Evolutionary conservation across 1,140 invertebrate genomes (phyloP), one percentile per base, ranked within the genome.

Genomic region (Conus ventricosus): DNA sequence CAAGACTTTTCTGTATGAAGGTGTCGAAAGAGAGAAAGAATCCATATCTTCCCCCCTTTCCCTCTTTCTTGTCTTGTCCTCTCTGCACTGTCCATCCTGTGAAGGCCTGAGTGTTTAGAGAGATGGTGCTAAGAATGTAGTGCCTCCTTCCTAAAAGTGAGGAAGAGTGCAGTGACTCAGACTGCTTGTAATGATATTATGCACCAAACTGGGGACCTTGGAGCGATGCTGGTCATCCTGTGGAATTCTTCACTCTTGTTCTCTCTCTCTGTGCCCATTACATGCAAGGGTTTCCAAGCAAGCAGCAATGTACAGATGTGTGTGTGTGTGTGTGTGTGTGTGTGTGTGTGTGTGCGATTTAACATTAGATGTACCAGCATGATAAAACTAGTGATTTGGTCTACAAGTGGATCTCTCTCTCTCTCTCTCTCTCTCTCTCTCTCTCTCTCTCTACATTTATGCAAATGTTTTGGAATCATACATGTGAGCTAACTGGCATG

Each of bases 261-360:
- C 39, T 39, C 39, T 39, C 39, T 39, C 39, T 39, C 39, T 39
- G 39, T 39, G 39, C 39, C 15, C 63, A n/a, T 17, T 71, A 17
- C n/a, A 17, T n/a, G n/a, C 15, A n/a, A 71, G 63, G n/a, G 15
- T n/a, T 15, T 71, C 15, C 63, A 71, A 71, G 15, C 63, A n/a
- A 17, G 15, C 4, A 71, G 15, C 63, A 71, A n/a, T 71, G 63
- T 17, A 71, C 15, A 15, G n/a, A 17, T 1, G 63, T 15, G 1
- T 71, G 63, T 71, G 63, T 71, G 63, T 71, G 63, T 71, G 63
- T 71, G 63, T 71, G 63, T 71, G 63, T 71, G 63, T 71, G 63
- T 71, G 63, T 71, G 63, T 71, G 63, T 71, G 63, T 71, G 63
- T n/a, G 15, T 15, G 63, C 3, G 39, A 39, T 39, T 39, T 39